These are phyloP conservation scores for Otolemur garnettii DNA, from an alignment of 2,113 vertebrate species.

Conservation along the genomic window DNA sequence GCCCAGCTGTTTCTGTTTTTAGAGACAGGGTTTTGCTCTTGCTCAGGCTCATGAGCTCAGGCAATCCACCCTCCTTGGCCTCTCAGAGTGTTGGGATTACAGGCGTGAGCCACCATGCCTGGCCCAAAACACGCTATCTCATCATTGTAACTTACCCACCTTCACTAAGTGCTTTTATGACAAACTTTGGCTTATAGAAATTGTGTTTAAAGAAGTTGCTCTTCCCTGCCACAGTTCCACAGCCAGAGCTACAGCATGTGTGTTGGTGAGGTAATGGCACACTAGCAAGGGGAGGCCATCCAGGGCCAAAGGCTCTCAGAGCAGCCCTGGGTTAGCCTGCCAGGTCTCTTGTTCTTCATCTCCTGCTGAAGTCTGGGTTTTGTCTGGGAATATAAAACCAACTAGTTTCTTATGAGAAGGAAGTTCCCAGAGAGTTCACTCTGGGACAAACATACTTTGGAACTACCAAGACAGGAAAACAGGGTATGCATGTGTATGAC, in stretches of 20 bases:
- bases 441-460: background rate
- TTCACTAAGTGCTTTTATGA: background rate
- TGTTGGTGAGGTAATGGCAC: fast-evolving
- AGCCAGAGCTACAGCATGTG: background rate
- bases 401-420: background rate
- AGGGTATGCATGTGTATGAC: background rate
- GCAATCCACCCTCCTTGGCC: no score
- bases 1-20: no score
- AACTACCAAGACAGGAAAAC: background rate
- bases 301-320: background rate
- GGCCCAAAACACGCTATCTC: background rate
- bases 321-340: background rate
- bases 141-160: background rate
- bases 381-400: background rate
- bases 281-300: fast-evolving
- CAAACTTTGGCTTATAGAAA: background rate
- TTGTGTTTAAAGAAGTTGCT: background rate
- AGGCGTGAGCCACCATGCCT: no score
- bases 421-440: background rate
- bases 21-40: no score
- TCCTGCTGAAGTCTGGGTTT: background rate
- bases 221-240: background rate
- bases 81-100: no score
- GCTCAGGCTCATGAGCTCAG: no score
- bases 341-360: background rate